These are phyloP conservation scores for Aricia artaxerxes DNA, from an alignment of 2,888 invertebrate genomes.

Conservation along the genomic window DNA sequence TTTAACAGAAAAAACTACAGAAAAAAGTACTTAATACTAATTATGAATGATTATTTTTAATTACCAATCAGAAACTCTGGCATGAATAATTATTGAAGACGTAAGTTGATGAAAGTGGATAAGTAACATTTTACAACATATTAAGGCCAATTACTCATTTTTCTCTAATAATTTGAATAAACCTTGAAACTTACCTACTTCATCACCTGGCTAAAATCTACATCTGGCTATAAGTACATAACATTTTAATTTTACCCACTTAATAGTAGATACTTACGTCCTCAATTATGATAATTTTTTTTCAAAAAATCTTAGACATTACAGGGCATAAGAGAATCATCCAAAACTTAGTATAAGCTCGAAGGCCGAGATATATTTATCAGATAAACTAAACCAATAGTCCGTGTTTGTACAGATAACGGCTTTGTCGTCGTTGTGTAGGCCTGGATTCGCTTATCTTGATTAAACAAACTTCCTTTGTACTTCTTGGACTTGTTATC, in stretches of 20 bases:
- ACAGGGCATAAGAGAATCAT: neutral
- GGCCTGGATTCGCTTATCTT: constrained; percentile 64
- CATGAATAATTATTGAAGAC: neutral
- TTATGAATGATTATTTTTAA: no score
- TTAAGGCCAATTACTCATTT: no score
- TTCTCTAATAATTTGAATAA: no score
- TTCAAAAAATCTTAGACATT: neutral
- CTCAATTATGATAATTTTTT: neutral
- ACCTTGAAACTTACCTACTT: no score
- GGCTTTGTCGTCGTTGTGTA: constrained; percentile 64
- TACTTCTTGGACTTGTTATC: constrained; percentile 25
- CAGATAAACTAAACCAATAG: constrained; percentile 76
- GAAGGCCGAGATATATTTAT: constrained; percentile 48
- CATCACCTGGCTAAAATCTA: neutral
- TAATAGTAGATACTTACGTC: no score
- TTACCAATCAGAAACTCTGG: neutral
- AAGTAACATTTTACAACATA: no score
- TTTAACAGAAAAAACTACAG: no score
- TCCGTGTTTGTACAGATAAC: constrained; percentile 61
- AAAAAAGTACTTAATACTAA: no score
- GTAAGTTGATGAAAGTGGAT: neutral
- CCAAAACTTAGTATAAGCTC: constrained; percentile 42
- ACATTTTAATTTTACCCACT: no score
- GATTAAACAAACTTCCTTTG: constrained; percentile 40
- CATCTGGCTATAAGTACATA: no score